Conservation (phyloP, 2,888 invertebrate genomes). For the Petrolisthes manimaculis region DNA sequence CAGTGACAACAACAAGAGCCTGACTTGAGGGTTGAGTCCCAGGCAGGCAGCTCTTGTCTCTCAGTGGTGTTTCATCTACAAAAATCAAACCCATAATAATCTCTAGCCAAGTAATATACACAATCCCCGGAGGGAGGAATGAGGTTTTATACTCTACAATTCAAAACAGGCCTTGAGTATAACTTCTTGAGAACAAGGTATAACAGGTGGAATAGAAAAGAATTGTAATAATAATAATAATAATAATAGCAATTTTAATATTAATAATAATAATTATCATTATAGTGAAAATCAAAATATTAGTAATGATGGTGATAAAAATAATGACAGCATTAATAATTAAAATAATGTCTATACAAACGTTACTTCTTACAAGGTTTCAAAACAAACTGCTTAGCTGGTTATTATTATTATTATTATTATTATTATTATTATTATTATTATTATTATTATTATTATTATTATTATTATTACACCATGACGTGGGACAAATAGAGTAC, state of each 20-base stretch:
- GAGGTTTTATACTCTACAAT: neutral
- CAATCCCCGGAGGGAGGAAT: neutral
- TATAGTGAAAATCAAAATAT: neutral
- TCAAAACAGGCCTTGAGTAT: too few species aligned
- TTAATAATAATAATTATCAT: slow-evolving; percentile 15
- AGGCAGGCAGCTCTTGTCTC: too few species aligned
- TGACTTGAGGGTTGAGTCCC: too few species aligned
- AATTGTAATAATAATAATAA: neutral
- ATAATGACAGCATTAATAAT: neutral
- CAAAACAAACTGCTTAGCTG: too few species aligned
- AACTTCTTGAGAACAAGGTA: too few species aligned
- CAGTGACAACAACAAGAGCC: too few species aligned
- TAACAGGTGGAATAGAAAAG: neutral
- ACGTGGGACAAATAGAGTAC: too few species aligned
- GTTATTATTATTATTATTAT: too few species aligned
- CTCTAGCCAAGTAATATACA: neutral
- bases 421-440: too few species aligned
- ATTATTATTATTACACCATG: neutral
- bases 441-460: neutral
- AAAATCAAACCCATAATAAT: neutral
- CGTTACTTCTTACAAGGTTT: too few species aligned
- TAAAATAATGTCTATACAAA: neutral
- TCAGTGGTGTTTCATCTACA: too few species aligned
- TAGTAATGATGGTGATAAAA: neutral
- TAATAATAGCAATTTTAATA: slow-evolving; percentile 16